A percentile compares a stretch with the other conserved stretches of the same genome.
phyloP scores from a whole-genome alignment of 1,140 invertebrate species.

The Lasaia peninsularis region DNA sequence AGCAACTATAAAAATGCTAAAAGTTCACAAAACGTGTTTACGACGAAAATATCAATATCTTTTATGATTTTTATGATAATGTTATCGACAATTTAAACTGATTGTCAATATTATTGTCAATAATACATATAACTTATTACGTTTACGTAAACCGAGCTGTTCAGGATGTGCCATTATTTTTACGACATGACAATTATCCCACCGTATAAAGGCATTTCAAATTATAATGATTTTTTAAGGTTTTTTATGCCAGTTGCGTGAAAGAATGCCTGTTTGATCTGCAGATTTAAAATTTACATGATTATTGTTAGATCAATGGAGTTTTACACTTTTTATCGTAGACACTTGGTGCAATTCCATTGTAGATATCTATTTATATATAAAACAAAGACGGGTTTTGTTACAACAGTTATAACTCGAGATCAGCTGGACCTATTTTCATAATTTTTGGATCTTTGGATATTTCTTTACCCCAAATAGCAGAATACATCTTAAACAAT shows the following conservation, averaged over 20 bases:
- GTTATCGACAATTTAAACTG: constrained; percentile 8
- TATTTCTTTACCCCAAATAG: no score
- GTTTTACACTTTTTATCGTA: neutral
- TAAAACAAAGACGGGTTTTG: no score
- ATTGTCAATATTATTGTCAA: constrained; percentile 8
- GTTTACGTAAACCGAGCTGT: constrained; percentile 4
- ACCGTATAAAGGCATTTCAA: constrained; percentile 2
- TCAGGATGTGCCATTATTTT: constrained; percentile 3
- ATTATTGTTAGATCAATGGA: neutral
- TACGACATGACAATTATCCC: constrained; percentile 3
- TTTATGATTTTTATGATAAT: constrained; percentile 8
- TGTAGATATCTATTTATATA: no score
- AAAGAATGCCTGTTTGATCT: neutral
- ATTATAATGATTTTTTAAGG: constrained; percentile 5
- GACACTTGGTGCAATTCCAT: neutral
- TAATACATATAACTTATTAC: constrained; percentile 9
- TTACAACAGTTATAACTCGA: no score
- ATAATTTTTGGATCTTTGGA: no score
- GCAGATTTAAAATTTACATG: neutral
- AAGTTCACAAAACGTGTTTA: constrained; percentile 9
- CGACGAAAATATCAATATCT: constrained; percentile 7
- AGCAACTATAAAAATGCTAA: constrained; percentile 7
- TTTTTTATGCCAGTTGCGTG: neutral
- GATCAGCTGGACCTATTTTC: no score
- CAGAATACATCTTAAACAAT: no score